Base-by-base conservation (phyloP, 2,888 invertebrate genomes). In the Brenthis hecate region DNA sequence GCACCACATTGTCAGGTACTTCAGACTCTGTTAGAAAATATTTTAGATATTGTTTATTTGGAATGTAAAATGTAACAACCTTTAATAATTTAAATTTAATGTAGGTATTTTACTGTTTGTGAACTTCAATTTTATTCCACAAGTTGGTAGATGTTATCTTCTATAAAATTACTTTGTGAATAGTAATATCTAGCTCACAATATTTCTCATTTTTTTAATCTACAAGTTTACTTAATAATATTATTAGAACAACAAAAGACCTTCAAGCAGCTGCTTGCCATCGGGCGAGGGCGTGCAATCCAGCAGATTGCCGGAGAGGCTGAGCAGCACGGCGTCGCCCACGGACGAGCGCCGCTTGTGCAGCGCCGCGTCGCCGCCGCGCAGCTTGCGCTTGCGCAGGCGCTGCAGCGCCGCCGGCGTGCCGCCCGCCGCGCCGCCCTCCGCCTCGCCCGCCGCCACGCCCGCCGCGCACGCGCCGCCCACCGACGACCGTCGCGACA, bases 261-360 rank as follows among this genome's bases (percentile, higher is more conserved):
- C 93, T 83, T 94, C 94, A 0, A 93, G 81, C 53, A 94, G 79
- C 75, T 93, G 94, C 77, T 93, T 93, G 75, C 95, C 95, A 77
- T 96, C 96, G 2, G 97, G 97, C 87, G 97, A 96, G 65, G 96
- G 94, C 65, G 98, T 98, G 80, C 96, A 96, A 85, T 98, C 98
- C 74, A 98, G 94, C 86, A 98, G 96, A 78, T 98, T 98, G 48
- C 96, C 97, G 74, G 97, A 97, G 66, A 97, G 95, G 75, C 97
- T 97, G 69, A 98, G 94, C 71, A 96, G 94, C 50, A 96, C 97
- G 58, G 97, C 96, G 89, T 98, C 98, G 76, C 96, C 96, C 58
- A 97, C 95, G 8, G 97, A 97, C 1, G 98, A 97, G 73, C 98
- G 95, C 36, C 98, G 94, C 88, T 98, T 98, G 82, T 95, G 94